These are phyloP conservation scores for Conus ventricosus DNA, from an alignment of 1,140 invertebrate species.

Conservation along the genomic window DNA sequence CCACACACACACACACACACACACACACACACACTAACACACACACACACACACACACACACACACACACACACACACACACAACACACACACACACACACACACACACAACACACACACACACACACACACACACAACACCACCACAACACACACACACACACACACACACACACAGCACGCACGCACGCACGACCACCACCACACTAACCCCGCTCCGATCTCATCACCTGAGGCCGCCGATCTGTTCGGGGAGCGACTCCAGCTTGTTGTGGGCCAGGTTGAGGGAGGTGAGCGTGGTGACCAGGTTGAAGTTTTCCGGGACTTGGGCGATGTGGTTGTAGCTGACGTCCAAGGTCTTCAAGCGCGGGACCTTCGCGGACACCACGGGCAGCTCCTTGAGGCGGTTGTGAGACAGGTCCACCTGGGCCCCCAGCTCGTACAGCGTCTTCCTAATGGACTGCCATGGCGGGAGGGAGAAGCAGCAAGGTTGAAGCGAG, in stretches of 20 bases:
- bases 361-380: conserved; percentile 61
- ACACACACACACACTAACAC: no score
- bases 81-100: no score
- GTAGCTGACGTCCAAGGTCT: conserved; percentile 65
- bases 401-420: conserved; percentile 65
- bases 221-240: conserved; percentile 52
- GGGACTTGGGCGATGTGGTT: conserved; percentile 63
- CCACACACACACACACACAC: neutral
- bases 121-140: no score
- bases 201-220: no score
- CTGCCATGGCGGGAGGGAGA: neutral
- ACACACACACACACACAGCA: no score
- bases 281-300: conserved; percentile 63
- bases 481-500: no score
- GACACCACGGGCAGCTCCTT: conserved; percentile 63
- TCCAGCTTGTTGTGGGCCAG: conserved; percentile 64
- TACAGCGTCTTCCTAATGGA: conserved; percentile 69
- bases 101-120: no score
- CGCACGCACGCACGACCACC: no score
- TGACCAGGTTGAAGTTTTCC: conserved; percentile 63
- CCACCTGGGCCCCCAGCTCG: conserved; percentile 61
- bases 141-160: no score
- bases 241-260: conserved; percentile 59
- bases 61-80: no score
- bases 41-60: no score